phyloP scores from a whole-genome alignment of 2,113 vertebrate species.

The Hemiscyllium ocellatum region DNA sequence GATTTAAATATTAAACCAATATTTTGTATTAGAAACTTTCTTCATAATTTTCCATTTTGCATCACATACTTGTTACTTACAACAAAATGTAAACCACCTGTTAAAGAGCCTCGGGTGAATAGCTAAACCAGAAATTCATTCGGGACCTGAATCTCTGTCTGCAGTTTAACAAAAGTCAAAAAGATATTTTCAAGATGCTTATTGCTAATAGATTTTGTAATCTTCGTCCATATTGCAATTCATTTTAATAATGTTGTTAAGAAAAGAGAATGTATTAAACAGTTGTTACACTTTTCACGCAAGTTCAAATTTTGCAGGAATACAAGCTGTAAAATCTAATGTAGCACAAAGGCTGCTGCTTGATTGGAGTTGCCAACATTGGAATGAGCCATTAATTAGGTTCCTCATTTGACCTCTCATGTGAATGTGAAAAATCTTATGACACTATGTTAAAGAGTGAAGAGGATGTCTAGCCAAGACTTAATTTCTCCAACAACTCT shows the following conservation, averaged over 20 bases:
- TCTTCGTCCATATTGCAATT: neutral
- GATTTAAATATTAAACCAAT: slow-evolving; percentile 16
- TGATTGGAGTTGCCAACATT: neutral
- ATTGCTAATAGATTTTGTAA: neutral
- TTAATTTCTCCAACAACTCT: neutral
- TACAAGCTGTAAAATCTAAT: neutral
- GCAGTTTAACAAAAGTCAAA: neutral
- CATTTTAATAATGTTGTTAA: neutral
- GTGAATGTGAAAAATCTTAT: neutral
- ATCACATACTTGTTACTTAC: neutral
- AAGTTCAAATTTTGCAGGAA: neutral
- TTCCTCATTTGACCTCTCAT: neutral
- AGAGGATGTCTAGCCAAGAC: neutral
- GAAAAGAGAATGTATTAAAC: neutral
- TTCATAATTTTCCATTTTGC: neutral
- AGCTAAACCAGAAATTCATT: neutral
- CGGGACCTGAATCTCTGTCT: too few relatives aligned
- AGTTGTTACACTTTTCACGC: neutral
- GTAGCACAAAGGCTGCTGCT: neutral
- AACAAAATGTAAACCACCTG: slow-evolving; percentile 4
- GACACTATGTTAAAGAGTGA: neutral
- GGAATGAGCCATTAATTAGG: neutral
- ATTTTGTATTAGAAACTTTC: neutral
- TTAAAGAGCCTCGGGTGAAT: neutral
- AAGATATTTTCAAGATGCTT: neutral